Percentiles rank a stretch among this genome's conserved stretches.
Conservation (phyloP, 2,888 invertebrate species). For the Corythucha ciliata region DNA sequence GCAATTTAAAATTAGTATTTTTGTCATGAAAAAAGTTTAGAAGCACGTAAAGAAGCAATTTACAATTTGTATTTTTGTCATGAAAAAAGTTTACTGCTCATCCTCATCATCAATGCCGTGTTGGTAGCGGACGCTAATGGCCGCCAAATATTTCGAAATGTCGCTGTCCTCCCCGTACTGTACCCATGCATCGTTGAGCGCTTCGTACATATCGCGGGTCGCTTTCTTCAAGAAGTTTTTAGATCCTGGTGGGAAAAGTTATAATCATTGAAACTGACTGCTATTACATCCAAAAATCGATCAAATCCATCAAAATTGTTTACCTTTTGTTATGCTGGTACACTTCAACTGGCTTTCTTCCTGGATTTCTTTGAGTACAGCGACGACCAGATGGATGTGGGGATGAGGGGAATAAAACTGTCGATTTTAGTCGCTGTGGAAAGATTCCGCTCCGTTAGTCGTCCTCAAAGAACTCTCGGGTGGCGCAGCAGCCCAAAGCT, state of each 20-base stretch:
- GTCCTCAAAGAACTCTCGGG: neutral
- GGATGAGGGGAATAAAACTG: no score
- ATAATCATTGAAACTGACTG: neutral
- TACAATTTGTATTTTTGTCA: no score
- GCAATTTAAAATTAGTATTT: no score
- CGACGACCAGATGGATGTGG: conserved; percentile 7
- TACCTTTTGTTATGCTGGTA: conserved; percentile 8
- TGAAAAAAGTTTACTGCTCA: no score
- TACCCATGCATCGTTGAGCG: conserved; percentile 4
- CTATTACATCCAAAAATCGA: neutral
- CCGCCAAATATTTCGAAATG: neutral
- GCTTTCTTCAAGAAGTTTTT: conserved; percentile 1
- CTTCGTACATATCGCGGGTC: conserved; percentile 1
- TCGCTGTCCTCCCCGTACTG: conserved; percentile 4
- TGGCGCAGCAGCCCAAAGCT: conserved; percentile 11
- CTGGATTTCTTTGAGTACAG: conserved; percentile 5
- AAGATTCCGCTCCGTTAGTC: no score
- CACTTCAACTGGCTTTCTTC: conserved; percentile 3
- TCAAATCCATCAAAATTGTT: neutral
- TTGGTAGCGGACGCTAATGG: conserved; percentile 8
- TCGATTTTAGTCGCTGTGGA: no score
- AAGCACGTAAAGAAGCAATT: no score
- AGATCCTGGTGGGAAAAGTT: conserved; percentile 5
- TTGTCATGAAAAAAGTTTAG: no score
- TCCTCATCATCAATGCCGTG: no score